Evolutionary conservation across 2,797 vertebrate species (phyloP), one percentile per base, ranked within the genome.

Genomic region (Xerus rutilus): DNA sequence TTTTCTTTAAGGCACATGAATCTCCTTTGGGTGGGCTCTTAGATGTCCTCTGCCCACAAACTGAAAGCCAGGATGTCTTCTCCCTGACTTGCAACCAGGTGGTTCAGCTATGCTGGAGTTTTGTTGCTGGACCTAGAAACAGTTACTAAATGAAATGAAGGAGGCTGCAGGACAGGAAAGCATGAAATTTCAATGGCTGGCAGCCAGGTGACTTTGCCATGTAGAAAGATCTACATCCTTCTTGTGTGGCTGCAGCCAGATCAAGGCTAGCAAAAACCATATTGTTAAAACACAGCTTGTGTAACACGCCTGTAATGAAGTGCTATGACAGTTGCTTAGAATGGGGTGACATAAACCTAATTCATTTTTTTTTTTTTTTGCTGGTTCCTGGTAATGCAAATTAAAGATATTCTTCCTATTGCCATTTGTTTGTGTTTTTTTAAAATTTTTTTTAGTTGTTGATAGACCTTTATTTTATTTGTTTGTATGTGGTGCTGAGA

Each of bases 151-250:
- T 78, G 78, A 72, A 93, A 90, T 45, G 93, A 93, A 89, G 45
- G 89, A 89, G 67, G 93, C 91, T 94, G 82, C 72, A 1, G 91
- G 94, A 96, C 86, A 97, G 95, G 91, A 95, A 82, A 89, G 96
- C 94, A 64, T 86, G 89, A 70, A 43, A 91, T 77, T 91, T 78
- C 72, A 21, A 32, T 89, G 94, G 95, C 94, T 89, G 83, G 77
- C 52, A 86, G 96, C 91, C 96, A 97, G 96, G 86, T 20, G 3
- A 73, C 65, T 83, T 9, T 73, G 85, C 92, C 91, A 35, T 7
- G 43, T 11, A 15, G n/a, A 96, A 74, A 43, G 65, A 96, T 74
- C 76, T 82, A 86, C 91, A 77, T 84, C 94, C 74, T 91, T 91
- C 93, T 91, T 91, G 93, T 57, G 95, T 90, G 92, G 93, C 70